phyloP scores from a whole-genome alignment of 2,888 invertebrate species.

The Electrophaes corylata region DNA sequence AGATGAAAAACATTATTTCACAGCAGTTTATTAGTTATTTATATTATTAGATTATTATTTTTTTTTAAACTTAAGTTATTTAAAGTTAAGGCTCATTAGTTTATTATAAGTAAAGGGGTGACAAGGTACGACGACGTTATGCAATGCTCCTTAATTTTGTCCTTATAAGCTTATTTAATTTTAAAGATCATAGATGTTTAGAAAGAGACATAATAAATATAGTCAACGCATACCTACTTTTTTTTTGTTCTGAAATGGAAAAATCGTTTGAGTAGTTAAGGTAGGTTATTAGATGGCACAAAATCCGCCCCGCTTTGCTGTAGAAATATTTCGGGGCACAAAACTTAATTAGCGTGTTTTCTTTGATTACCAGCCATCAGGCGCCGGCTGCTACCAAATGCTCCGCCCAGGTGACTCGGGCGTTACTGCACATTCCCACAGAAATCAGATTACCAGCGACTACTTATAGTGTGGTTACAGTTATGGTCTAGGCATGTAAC shows the following conservation, averaged over 20 bases:
- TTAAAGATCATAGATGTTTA: background rate
- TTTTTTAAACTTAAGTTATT: too few species aligned
- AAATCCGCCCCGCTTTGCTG: slow-evolving; percentile 33
- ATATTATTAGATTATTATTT: too few species aligned
- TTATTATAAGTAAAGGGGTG: slow-evolving; percentile 55
- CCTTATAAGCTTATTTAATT: slow-evolving; percentile 29
- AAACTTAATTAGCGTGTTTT: slow-evolving; percentile 82
- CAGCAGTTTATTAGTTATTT: slow-evolving; percentile 72
- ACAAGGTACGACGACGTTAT: slow-evolving; percentile 35
- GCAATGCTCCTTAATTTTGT: slow-evolving; percentile 37
- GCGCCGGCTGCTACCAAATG: slow-evolving; percentile 75
- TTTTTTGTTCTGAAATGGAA: background rate
- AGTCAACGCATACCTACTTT: background rate
- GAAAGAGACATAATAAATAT: too few species aligned
- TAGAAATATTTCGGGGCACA: slow-evolving; percentile 67
- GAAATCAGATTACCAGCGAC: slow-evolving; percentile 3
- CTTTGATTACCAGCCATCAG: slow-evolving; percentile 82
- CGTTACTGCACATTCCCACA: slow-evolving; percentile 42
- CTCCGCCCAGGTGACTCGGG: slow-evolving; percentile 72
- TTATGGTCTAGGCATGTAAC: too few species aligned
- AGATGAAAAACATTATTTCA: slow-evolving; percentile 80
- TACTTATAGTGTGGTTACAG: background rate
- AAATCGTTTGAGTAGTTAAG: background rate
- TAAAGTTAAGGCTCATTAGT: too few species aligned
- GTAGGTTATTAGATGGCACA: slow-evolving; percentile 1